Percentiles rank a stretch among this genome's conserved stretches.
Evolutionary conservation across 2,113 vertebrate species (phyloP).

Genomic region (Promerops cafer): DNA sequence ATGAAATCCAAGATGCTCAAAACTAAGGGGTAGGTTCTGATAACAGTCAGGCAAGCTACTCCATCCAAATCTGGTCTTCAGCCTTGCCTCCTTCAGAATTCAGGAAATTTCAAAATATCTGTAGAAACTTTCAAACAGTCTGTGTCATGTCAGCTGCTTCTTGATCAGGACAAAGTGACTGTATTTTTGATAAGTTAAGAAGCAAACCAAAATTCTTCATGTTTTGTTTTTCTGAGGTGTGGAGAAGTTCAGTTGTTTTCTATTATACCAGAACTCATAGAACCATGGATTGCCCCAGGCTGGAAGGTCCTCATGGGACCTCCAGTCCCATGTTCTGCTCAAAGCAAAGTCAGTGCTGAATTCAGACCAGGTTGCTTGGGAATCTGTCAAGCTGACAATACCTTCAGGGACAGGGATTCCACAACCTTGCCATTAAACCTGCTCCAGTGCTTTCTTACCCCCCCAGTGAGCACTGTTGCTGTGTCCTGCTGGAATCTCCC

Average conservation of each 20-base stretch:
- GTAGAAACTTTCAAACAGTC: background rate
- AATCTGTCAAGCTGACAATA: background rate
- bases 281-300: background rate
- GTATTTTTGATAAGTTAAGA: background rate
- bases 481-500: background rate
- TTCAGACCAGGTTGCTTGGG: background rate
- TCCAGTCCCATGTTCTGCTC: background rate
- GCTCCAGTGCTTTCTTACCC: background rate
- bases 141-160: background rate
- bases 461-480: background rate
- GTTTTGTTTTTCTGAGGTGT: background rate
- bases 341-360: background rate
- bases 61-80: background rate
- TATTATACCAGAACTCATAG: rapidly evolving
- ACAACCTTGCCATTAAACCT: background rate
- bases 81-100: background rate
- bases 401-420: background rate
- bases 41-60: background rate
- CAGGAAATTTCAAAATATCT: background rate
- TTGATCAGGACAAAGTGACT: background rate
- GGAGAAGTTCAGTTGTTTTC: background rate
- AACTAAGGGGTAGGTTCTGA: background rate
- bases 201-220: background rate
- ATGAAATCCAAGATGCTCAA: background rate
- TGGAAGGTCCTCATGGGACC: background rate